Conservation (phyloP, 2,888 invertebrate genomes). For the Philopedon plagiatum region DNA sequence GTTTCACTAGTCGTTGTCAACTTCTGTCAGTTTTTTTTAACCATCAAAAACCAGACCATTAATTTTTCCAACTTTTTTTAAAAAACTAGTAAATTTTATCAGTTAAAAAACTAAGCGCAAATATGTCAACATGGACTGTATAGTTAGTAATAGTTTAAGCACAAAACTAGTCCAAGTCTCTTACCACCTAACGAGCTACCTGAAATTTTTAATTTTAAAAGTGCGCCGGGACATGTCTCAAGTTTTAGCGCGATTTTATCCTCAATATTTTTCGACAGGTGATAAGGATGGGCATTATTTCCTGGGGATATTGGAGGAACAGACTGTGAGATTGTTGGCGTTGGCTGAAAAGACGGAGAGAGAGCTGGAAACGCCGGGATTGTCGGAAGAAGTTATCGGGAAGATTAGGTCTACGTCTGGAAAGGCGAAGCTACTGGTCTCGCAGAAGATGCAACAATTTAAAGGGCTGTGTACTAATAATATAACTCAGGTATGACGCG, state of each 20-base stretch:
- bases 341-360: constrained; percentile 80
- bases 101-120: constrained; percentile 16
- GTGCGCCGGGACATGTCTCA: constrained; percentile 15
- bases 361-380: constrained; percentile 74
- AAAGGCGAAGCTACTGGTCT: constrained; percentile 89
- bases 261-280: constrained; percentile 40
- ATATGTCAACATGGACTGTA: constrained; percentile 26
- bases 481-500: constrained; percentile 65
- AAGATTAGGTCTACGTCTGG: constrained; percentile 90
- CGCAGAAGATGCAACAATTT: constrained; percentile 97
- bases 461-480: constrained; percentile 76
- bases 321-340: constrained; percentile 79
- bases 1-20: constrained; percentile 19
- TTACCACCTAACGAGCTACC: constrained; percentile 10
- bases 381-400: constrained; percentile 86
- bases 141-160: constrained; percentile 26
- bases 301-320: constrained; percentile 80
- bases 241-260: constrained; percentile 14
- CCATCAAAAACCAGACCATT: constrained; percentile 6
- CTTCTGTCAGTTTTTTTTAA: constrained; percentile 14
- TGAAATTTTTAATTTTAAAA: constrained; percentile 30
- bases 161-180: constrained; percentile 19
- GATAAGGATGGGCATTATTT: constrained; percentile 86
- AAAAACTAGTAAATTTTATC: constrained; percentile 14
- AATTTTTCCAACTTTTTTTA: constrained; percentile 32